phyloP scores from a whole-genome alignment of 2,888 invertebrate genomes.

The Disparrhopalites patrizii region DNA sequence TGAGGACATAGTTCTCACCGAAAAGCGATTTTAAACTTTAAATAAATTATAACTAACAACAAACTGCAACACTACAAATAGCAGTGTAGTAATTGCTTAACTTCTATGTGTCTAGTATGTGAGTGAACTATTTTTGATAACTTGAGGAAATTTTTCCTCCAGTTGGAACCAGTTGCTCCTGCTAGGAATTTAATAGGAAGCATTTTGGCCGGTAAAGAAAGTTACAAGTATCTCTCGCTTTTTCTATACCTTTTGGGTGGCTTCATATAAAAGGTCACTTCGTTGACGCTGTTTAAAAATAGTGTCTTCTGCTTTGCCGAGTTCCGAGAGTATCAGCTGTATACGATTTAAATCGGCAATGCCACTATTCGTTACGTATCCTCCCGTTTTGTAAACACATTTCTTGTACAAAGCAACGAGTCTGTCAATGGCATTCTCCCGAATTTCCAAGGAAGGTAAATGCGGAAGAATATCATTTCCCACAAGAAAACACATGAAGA shows the following conservation, averaged over 20 bases:
- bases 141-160: too few species aligned
- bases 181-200: slow-evolving; percentile 66
- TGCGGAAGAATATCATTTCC: slow-evolving; percentile 99
- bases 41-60: too few species aligned
- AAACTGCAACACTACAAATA: too few species aligned
- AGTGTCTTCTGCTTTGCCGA: slow-evolving; percentile 92
- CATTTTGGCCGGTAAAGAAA: slow-evolving; percentile 53
- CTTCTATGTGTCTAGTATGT: too few species aligned
- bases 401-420: slow-evolving; percentile 90
- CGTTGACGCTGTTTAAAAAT: slow-evolving; percentile 91
- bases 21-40: too few species aligned
- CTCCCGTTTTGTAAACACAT: slow-evolving; percentile 88
- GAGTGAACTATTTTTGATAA: too few species aligned
- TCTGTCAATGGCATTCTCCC: slow-evolving; percentile 93
- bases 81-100: too few species aligned
- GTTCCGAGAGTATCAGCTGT: slow-evolving; percentile 88
- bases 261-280: slow-evolving; percentile 75
- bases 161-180: slow-evolving; percentile 75
- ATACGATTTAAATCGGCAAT: slow-evolving; percentile 88
- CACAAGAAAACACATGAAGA: slow-evolving; percentile 96
- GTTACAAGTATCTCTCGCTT: slow-evolving; percentile 58
- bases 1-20: too few species aligned
- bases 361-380: slow-evolving; percentile 91
- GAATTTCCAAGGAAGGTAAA: slow-evolving; percentile 93
- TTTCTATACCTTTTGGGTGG: slow-evolving; percentile 64